Evolutionary conservation across 2,113 vertebrate species (phyloP).

Genomic region (Vulpes lagopus): DNA sequence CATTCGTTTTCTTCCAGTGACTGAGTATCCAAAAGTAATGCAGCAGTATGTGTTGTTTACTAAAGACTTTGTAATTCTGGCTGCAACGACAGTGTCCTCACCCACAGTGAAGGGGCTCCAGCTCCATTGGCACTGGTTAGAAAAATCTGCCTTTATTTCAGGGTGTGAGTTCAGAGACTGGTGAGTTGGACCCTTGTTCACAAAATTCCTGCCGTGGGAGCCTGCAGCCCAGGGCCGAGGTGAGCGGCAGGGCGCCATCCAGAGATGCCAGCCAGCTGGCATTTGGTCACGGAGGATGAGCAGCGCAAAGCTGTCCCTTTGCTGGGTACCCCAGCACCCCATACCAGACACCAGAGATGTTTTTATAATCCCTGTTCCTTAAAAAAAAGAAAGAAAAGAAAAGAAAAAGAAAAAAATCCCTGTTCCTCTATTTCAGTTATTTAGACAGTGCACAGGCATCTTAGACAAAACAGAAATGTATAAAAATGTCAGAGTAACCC

Average conservation of each 20-base stretch:
- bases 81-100: not conserved
- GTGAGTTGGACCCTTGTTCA: not conserved
- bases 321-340: not conserved
- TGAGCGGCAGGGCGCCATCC: not conserved
- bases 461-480: not conserved
- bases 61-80: not conserved
- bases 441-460: not conserved
- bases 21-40: not conserved
- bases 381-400: too few species aligned
- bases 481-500: not conserved
- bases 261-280: not conserved
- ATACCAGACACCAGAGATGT: not conserved
- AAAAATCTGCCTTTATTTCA: not conserved
- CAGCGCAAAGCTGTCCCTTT: not conserved
- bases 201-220: fast-evolving
- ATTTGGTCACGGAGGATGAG: not conserved
- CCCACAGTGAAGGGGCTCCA: too few species aligned
- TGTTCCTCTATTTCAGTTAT: not conserved
- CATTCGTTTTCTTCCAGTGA: not conserved
- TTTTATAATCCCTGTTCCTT: not conserved
- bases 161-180: not conserved
- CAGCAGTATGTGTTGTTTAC: not conserved
- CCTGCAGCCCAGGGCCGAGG: not conserved
- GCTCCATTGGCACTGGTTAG: not conserved
- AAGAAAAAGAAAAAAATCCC: too few species aligned